Conservation (phyloP, 2,113 vertebrate species). For the Hylia prasina region DNA sequence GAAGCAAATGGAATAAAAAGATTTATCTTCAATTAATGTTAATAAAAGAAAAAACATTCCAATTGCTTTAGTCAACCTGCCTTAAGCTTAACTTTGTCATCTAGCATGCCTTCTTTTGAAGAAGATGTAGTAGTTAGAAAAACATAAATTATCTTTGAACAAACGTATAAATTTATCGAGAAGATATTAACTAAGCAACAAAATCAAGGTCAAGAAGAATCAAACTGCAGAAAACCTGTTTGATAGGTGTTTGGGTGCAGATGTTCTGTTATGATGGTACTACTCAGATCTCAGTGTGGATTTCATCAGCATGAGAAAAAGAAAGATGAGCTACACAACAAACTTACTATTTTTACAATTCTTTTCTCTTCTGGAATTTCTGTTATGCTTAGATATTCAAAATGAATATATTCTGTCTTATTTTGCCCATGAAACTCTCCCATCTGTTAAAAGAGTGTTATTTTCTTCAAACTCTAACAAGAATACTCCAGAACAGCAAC, state of each 20-base stretch:
- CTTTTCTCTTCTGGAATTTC: neutral
- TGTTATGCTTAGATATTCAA: neutral
- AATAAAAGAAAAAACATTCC: neutral
- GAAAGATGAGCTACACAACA: neutral
- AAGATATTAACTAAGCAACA: neutral
- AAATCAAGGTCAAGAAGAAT: neutral
- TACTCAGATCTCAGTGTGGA: neutral
- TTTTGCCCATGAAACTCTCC: neutral
- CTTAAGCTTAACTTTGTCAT: neutral
- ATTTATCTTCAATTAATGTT: neutral
- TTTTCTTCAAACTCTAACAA: neutral
- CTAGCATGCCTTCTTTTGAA: neutral
- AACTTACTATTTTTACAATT: neutral
- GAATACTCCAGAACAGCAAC: neutral
- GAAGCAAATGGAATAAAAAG: neutral
- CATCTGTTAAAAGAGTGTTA: neutral
- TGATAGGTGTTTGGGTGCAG: neutral
- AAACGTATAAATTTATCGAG: neutral
- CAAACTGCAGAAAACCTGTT: neutral
- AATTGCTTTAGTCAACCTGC: neutral
- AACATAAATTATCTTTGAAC: neutral
- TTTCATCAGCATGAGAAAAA: neutral
- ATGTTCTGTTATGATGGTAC: neutral
- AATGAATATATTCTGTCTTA: neutral
- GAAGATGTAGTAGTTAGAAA: neutral